A percentile compares a stretch with the other conserved stretches of the same genome.
phyloP scores from a whole-genome alignment of 2,113 vertebrate species.

The Murina feae region DNA sequence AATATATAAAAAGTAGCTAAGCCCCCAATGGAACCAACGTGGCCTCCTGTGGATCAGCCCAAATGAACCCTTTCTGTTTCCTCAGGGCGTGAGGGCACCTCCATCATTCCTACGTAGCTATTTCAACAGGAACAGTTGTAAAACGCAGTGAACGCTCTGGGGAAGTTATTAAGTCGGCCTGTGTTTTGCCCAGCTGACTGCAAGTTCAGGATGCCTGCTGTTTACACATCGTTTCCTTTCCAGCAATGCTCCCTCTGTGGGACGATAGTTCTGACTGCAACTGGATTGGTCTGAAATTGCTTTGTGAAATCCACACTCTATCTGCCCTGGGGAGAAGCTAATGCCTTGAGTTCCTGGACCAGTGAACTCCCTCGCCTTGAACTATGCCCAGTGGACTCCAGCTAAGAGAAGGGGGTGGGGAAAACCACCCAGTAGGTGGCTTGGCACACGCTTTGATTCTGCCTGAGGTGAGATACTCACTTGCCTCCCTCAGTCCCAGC shows the following conservation, averaged over 20 bases:
- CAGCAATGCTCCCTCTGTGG: not conserved
- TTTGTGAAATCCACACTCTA: not conserved
- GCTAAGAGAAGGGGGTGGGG: not conserved
- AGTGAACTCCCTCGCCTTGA: not conserved
- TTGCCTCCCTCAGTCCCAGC: not conserved
- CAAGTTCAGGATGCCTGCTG: not conserved
- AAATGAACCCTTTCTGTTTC: not conserved
- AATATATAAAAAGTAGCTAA: not conserved
- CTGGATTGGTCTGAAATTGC: not conserved
- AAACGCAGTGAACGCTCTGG: not conserved
- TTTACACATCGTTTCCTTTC: not conserved
- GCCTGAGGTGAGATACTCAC: not conserved
- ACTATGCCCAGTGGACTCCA: not conserved
- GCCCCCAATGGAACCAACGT: not conserved
- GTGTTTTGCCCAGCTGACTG: not conserved
- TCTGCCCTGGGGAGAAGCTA: not conserved
- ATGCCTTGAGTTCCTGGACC: not conserved
- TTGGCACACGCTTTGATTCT: no score
- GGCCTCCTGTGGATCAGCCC: not conserved
- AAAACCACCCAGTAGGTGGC: not conserved
- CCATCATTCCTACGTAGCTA: not conserved
- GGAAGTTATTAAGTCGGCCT: not conserved
- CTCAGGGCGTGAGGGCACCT: not conserved
- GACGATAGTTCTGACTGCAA: not conserved
- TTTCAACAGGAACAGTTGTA: not conserved